phyloP scores from a whole-genome alignment of 2,797 vertebrate genomes.

The Phalanger gymnotis region DNA sequence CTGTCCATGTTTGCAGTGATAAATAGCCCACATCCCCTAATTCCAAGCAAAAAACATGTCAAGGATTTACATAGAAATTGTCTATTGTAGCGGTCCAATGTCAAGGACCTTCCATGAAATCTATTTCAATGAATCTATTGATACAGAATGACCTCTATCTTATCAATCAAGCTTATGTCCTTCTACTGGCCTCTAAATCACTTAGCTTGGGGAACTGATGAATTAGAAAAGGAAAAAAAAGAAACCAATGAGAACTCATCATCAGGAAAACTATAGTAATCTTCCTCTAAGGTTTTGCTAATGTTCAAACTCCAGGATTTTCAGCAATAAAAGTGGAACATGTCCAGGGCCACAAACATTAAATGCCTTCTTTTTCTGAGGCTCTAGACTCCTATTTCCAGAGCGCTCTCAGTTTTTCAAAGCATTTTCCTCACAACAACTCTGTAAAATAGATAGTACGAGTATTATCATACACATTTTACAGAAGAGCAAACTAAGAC shows the following conservation, averaged over 20 bases:
- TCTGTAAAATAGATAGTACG: background rate
- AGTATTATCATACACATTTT: background rate
- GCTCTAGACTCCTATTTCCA: background rate
- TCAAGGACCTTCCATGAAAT: background rate
- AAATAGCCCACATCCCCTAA: background rate
- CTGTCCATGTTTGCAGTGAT: background rate
- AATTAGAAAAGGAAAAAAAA: background rate
- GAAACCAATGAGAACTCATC: slow-evolving; percentile 4
- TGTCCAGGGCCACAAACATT: background rate
- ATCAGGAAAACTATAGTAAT: background rate
- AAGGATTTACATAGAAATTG: background rate
- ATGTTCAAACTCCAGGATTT: background rate
- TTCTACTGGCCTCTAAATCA: background rate
- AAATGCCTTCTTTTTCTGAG: background rate
- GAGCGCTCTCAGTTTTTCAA: background rate
- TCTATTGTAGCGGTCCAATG: background rate
- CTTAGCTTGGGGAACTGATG: slow-evolving; percentile 20
- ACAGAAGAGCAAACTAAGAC: background rate
- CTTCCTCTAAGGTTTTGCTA: background rate
- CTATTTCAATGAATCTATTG: background rate
- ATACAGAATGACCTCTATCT: background rate
- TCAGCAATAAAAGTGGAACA: background rate
- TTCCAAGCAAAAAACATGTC: fast-evolving
- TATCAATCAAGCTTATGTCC: background rate
- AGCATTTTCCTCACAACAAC: background rate